Conservation (phyloP, 2,797 vertebrate genomes). For the Micropoecilia bifurca region DNA sequence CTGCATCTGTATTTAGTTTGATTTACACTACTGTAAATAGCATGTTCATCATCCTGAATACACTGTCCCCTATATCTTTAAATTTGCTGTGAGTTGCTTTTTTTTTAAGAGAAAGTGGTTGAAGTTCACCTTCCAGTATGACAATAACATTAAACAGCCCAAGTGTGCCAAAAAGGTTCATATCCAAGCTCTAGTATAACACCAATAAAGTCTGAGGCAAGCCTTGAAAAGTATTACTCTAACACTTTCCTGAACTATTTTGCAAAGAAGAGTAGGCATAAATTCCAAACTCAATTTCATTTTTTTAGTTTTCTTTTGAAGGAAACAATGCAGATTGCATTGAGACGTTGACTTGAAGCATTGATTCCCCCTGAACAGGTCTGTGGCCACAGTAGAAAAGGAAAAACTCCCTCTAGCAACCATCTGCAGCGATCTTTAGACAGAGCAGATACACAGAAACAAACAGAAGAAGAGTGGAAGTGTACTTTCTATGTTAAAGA, state of each 20-base stretch:
- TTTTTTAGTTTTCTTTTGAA: too few relatives aligned
- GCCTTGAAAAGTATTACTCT: background rate
- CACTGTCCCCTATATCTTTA: background rate
- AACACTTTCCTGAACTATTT: background rate
- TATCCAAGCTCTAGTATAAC: background rate
- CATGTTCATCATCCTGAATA: background rate
- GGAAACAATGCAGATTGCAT: too few relatives aligned
- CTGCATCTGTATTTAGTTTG: background rate
- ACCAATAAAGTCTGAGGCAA: background rate
- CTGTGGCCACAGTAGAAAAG: too few relatives aligned
- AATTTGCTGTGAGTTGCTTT: background rate
- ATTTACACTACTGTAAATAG: background rate
- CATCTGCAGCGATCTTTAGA: too few relatives aligned
- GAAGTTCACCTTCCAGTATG: background rate
- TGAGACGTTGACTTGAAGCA: too few relatives aligned
- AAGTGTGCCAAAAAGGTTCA: background rate
- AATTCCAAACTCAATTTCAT: background rate
- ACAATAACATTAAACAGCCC: background rate
- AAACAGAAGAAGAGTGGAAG: too few relatives aligned
- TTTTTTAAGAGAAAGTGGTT: background rate
- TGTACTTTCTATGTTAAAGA: background rate
- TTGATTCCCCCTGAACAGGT: too few relatives aligned
- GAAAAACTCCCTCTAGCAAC: too few relatives aligned
- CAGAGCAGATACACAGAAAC: too few relatives aligned
- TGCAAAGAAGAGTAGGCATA: background rate